Conservation (phyloP, 2,113 vertebrate genomes). For the Silurus glanis region DNA sequence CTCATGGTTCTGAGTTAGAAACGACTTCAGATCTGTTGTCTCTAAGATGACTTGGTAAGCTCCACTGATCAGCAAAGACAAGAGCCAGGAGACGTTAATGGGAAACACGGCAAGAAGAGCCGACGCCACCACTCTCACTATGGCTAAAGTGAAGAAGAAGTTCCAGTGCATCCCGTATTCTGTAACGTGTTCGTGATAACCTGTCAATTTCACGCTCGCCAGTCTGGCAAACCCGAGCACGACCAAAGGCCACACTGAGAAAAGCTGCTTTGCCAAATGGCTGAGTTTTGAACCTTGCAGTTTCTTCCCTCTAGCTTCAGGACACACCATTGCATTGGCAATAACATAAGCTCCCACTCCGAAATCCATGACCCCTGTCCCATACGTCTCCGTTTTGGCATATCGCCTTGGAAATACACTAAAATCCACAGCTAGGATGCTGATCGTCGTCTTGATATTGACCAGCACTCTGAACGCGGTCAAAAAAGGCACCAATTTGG, state of each 20-base stretch:
- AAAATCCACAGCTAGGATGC: constrained; percentile 94
- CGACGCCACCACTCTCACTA: constrained; percentile 81
- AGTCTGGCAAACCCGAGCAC: constrained; percentile 81
- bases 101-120: constrained; percentile 78
- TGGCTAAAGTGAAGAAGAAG: constrained; percentile 92
- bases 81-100: constrained; percentile 72
- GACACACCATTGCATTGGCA: constrained; percentile 85
- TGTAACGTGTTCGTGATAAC: constrained; percentile 87
- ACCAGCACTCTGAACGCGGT: constrained; percentile 82
- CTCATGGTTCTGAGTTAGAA: constrained; percentile 80
- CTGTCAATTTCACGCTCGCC: constrained; percentile 79
- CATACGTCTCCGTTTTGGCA: constrained; percentile 91
- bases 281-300: constrained; percentile 58
- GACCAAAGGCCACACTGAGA: constrained; percentile 83
- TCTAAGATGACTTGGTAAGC: constrained; percentile 82
- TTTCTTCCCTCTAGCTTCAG: constrained; percentile 79
- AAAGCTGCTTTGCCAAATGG: constrained; percentile 72
- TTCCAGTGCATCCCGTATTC: constrained; percentile 98
- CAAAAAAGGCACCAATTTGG: constrained; percentile 78
- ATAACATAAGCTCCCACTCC: constrained; percentile 90
- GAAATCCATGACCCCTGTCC: constrained; percentile 92
- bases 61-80: constrained; percentile 71
- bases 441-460: constrained; percentile 84
- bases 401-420: constrained; percentile 85
- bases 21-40: constrained; percentile 76